phyloP scores from a whole-genome alignment of 2,888 invertebrate genomes.

The Lepas anatifera region DNA sequence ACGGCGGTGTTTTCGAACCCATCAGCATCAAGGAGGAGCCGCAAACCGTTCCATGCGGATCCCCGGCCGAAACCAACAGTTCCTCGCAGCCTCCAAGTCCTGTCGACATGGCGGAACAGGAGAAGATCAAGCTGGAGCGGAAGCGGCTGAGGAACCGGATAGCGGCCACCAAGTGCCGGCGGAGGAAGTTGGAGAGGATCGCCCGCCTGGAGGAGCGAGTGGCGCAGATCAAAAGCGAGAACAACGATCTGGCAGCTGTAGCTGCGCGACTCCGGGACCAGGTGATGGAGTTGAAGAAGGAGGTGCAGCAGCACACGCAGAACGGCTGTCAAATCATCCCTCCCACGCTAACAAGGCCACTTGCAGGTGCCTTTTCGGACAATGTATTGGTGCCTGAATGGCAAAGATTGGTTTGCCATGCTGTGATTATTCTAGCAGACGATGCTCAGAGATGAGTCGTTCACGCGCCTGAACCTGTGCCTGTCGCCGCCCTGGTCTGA shows the following conservation, averaged over 20 bases:
- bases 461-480: not conserved
- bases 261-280: conserved; percentile 79
- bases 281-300: conserved; percentile 78
- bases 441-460: no score
- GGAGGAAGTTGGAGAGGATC: conserved; percentile 89
- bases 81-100: conserved; percentile 53
- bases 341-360: no score
- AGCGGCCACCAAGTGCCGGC: conserved; percentile 93
- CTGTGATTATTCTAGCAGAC: not conserved
- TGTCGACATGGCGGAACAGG: conserved; percentile 92
- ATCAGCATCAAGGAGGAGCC: conserved; percentile 65
- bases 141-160: conserved; percentile 91
- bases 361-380: no score
- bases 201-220: conserved; percentile 91
- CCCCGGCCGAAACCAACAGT: conserved; percentile 28
- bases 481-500: no score
- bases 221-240: conserved; percentile 76
- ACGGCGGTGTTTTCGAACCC: not conserved
- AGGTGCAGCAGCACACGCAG: conserved; percentile 86
- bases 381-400: no score
- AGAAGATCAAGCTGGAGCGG: conserved; percentile 86
- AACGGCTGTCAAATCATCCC: conserved; percentile 72
- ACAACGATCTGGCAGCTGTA: conserved; percentile 66
- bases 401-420: not conserved
- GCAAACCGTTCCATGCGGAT: conserved; percentile 65